A percentile compares a stretch with the other conserved stretches of the same genome.
Conservation (phyloP, 2,888 invertebrate genomes). For the Caenorhabditis sp. region DNA sequence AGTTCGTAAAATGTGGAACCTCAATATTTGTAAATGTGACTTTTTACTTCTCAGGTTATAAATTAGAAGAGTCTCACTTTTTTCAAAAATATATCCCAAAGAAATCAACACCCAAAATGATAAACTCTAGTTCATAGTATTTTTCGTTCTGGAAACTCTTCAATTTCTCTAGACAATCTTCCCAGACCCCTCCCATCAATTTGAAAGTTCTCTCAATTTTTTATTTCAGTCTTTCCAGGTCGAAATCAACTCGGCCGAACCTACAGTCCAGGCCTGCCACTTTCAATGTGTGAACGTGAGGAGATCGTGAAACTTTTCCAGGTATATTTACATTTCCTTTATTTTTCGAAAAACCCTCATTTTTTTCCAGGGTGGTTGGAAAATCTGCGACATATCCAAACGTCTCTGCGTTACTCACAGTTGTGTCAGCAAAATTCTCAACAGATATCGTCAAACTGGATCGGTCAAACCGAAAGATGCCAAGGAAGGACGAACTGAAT, state of each 20-base stretch:
- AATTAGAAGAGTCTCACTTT: too few relatives aligned
- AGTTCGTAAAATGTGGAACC: too few relatives aligned
- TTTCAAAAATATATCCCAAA: too few relatives aligned
- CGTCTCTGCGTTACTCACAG: conserved; percentile 68
- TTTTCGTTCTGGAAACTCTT: too few relatives aligned
- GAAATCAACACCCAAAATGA: too few relatives aligned
- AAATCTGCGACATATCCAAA: conserved; percentile 70
- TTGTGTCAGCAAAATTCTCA: conserved; percentile 69
- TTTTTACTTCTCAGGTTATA: too few relatives aligned
- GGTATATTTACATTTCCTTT: conserved; percentile 16
- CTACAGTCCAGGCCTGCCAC: conserved; percentile 67
- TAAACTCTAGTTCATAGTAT: too few relatives aligned
- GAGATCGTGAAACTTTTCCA: conserved; percentile 66
- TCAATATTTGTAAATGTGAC: too few relatives aligned
- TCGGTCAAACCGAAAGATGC: conserved; percentile 70
- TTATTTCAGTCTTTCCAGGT: conserved; percentile 43
- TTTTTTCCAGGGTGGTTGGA: conserved; percentile 65
- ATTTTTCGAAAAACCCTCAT: background rate
- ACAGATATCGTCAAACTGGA: conserved; percentile 68
- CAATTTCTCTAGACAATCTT: too few relatives aligned
- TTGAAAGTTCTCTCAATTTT: background rate
- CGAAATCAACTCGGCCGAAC: conserved; percentile 69
- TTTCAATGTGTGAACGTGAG: conserved; percentile 67
- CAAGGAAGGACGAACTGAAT: conserved; percentile 68
- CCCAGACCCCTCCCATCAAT: too few relatives aligned